Base-by-base conservation (phyloP, 2,888 invertebrate genomes). In the Deilephila elpenor region DNA sequence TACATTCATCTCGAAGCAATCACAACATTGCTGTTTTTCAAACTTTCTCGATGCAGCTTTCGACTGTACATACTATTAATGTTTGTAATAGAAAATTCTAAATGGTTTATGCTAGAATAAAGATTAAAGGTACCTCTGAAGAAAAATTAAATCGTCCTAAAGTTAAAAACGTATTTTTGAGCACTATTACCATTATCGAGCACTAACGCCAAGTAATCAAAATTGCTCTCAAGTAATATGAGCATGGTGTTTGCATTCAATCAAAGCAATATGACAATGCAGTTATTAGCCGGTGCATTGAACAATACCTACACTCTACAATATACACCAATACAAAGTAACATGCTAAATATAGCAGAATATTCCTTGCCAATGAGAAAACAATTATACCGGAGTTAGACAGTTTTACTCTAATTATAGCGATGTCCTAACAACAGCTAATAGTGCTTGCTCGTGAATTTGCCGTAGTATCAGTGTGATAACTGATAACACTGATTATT, bases 401-500 rank as follows among this genome's bases (percentile, higher is more conserved):
- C 34, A 7, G 29, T n/a, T 11, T 76, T 64, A 51, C 53, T 83
- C 84, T 87, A 88, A 87, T 84, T 81, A 84, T 84, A 87, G 83
- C 32, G 75, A 77, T 85, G 82, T 80, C 78, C 79, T 85, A 84
- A 85, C 77, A 71, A 74, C 77, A 79, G 83, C 81, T 82, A 83
- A 84, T 82, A 86, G 83, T 78, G 77, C 83, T 84, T 60, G 76
- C 77, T 80, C 78, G 79, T 77, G 75, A 82, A 79, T 81, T 82
- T 75, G 73, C 73, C 72, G 75, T 74, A 78, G 90, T 92, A 89
- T 89, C 90, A 83, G 67, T 73, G 59, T 83, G 92, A 93, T 93
- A 92, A 91, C 80, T 83, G 92, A 93, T 93, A 92, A 91, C 80
- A 79, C 77, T 83, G 85, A 84, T 85, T 88, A 93, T 91, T 91